A percentile compares a stretch with the other conserved stretches of the same genome.
Evolutionary conservation across 2,888 invertebrate genomes (phyloP).

Genomic region (Coelopa pilipes): DNA sequence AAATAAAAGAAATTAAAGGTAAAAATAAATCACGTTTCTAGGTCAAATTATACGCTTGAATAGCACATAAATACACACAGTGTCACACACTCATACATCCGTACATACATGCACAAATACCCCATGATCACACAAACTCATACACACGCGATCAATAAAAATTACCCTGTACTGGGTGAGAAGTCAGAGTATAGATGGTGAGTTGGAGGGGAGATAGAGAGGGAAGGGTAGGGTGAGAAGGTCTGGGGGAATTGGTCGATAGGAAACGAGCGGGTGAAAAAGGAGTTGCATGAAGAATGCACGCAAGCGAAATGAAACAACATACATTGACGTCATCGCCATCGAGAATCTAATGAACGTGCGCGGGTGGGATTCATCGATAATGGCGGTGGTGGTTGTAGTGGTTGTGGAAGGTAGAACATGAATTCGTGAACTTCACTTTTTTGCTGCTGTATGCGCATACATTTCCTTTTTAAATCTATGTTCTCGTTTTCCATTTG

Average conservation of each 20-base stretch:
- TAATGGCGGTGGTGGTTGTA: no score
- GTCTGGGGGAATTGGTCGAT: no score
- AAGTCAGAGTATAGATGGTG: no score
- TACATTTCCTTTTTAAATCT: not conserved
- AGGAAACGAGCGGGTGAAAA: not conserved
- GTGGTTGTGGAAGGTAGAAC: not conserved
- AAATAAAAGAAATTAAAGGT: conserved; percentile 44
- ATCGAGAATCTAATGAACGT: no score
- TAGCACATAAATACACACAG: conserved; percentile 36
- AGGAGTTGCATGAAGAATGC: conserved; percentile 24
- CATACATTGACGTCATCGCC: conserved; percentile 31
- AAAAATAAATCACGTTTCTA: conserved; percentile 55
- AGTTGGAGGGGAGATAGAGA: not conserved
- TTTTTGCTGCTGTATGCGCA: not conserved
- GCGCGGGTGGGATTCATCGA: no score
- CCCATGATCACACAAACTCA: not conserved
- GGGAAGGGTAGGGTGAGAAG: not conserved
- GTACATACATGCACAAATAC: conserved; percentile 43
- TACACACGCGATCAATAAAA: conserved; percentile 19
- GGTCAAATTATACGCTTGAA: conserved; percentile 58
- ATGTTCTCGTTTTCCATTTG: not conserved
- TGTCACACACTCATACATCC: conserved; percentile 21
- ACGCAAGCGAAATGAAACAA: conserved; percentile 11
- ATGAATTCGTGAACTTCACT: not conserved
- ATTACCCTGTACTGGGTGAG: not conserved